phyloP scores from a whole-genome alignment of 2,888 invertebrate genomes.

The Cantharis flavilabris region DNA sequence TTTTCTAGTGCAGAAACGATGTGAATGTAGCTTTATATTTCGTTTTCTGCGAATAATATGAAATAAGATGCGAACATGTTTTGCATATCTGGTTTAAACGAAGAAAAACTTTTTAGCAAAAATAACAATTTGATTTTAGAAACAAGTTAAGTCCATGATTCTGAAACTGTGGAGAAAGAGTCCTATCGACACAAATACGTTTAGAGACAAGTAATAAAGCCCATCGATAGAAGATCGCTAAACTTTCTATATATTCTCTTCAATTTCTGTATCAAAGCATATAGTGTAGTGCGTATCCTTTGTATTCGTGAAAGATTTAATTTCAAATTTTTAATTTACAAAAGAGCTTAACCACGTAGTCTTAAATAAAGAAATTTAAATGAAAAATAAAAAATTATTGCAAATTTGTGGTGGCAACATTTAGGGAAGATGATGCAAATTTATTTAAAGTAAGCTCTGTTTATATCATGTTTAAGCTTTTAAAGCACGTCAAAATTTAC shows the following conservation, averaged over 20 bases:
- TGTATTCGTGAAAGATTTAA: background rate
- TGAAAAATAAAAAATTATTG: slow-evolving; percentile 17
- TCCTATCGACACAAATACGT: background rate
- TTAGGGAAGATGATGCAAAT: background rate
- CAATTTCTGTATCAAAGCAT: background rate
- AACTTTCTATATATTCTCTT: background rate
- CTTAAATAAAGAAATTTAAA: background rate
- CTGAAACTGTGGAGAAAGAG: background rate
- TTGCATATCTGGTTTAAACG: background rate
- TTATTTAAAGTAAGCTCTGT: slow-evolving; percentile 8
- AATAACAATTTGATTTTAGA: background rate
- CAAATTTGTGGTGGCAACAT: background rate
- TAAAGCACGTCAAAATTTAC: slow-evolving; percentile 15
- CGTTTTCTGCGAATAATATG: background rate
- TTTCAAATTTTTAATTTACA: background rate
- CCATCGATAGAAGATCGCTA: background rate
- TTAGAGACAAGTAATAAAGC: background rate
- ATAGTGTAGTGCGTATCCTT: background rate
- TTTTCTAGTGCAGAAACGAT: background rate
- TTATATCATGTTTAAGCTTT: slow-evolving; percentile 18
- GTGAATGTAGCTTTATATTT: background rate
- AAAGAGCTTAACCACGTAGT: background rate
- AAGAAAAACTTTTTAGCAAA: background rate
- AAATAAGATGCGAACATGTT: background rate
- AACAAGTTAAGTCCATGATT: background rate